A percentile compares a stretch with the other conserved stretches of the same genome.
Conservation (phyloP, 2,888 invertebrate species). For the Lissocephala sabroskyi region DNA sequence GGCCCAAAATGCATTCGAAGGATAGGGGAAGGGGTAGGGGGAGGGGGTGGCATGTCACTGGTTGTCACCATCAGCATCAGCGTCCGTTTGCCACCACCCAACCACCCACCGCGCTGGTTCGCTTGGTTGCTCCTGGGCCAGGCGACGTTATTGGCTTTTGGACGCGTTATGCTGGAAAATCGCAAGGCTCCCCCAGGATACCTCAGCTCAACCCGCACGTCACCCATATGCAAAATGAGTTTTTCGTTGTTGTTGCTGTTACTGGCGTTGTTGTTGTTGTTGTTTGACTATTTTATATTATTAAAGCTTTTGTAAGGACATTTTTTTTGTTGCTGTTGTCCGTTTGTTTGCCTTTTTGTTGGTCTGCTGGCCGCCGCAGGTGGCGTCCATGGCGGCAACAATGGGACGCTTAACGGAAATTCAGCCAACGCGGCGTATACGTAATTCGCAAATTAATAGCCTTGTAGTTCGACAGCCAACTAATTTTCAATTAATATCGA, state of each 20-base stretch:
- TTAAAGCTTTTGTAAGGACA: no score
- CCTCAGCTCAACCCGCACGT: constrained; percentile 15
- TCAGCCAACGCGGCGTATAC: no score
- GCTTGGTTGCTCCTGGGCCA: constrained; percentile 1
- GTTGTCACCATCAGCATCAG: constrained; percentile 52
- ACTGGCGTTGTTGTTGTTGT: neutral
- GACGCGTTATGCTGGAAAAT: constrained; percentile 29
- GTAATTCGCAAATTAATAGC: no score
- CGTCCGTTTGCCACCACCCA: constrained; percentile 15
- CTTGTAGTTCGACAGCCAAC: no score
- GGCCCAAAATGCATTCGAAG: constrained; percentile 14
- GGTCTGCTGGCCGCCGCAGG: no score
- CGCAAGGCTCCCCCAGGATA: no score
- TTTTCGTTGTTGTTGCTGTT: constrained; percentile 1
- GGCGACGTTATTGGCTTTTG: constrained; percentile 53
- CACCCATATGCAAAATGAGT: constrained; percentile 18
- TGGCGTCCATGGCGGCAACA: no score
- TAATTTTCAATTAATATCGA: no score
- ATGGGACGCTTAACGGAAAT: no score
- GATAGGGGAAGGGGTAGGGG: neutral
- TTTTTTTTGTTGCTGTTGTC: no score
- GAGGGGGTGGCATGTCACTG: constrained; percentile 37
- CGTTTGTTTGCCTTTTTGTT: no score
- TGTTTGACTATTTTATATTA: neutral
- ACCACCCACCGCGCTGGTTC: constrained; percentile 5